phyloP scores from a whole-genome alignment of 1,140 invertebrate species.

The Pseudachorutes palmiensis region DNA sequence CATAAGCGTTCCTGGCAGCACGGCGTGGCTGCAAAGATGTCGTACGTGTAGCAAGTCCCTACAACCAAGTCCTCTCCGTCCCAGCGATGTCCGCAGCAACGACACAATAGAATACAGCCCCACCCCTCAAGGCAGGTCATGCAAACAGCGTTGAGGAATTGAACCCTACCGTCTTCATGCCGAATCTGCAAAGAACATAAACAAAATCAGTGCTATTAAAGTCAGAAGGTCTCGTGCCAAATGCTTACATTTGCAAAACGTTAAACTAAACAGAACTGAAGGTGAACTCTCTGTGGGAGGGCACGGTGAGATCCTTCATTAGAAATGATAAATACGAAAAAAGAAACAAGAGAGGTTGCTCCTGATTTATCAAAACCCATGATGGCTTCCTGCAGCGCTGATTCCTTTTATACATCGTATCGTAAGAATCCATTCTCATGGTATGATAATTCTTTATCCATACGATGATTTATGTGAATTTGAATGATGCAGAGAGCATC shows the following conservation, averaged over 20 bases:
- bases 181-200: slow-evolving; percentile 59
- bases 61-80: slow-evolving; percentile 84
- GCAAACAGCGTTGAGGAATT: slow-evolving; percentile 67
- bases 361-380: no score
- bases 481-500: no score
- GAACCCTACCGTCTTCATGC: slow-evolving; percentile 57
- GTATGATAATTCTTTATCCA: background rate
- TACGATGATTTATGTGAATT: background rate
- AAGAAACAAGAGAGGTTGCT: no score
- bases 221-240: slow-evolving; percentile 2
- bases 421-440: no score
- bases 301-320: no score
- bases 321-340: no score
- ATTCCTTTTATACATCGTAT: no score
- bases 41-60: slow-evolving; percentile 95
- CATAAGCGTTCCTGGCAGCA: slow-evolving; percentile 87
- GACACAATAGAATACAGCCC: slow-evolving; percentile 64
- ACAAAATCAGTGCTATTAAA: slow-evolving; percentile 3
- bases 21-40: slow-evolving; percentile 92
- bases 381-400: no score
- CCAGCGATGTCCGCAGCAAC: slow-evolving; percentile 77
- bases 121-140: slow-evolving; percentile 79
- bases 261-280: no score
- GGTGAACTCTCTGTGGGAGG: no score
- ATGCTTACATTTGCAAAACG: background rate